These are phyloP conservation scores for Helostoma temminkii DNA, from an alignment of 2,797 vertebrate genomes.

Conservation along the genomic window DNA sequence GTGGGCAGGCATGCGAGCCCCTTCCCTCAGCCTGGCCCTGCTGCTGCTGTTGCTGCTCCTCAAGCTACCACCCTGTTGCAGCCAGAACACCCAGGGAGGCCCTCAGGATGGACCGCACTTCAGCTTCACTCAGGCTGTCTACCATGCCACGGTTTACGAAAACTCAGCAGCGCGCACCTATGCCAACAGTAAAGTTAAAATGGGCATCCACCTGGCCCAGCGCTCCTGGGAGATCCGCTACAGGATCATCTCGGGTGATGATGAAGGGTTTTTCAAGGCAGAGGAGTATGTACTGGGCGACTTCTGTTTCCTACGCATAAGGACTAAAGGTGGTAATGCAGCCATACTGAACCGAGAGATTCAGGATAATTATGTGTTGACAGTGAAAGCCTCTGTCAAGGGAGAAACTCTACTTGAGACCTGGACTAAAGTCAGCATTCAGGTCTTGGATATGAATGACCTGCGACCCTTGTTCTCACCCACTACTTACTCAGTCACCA, in stretches of 20 bases:
- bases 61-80: constrained; percentile 66
- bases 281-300: constrained; percentile 96
- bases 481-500: constrained; percentile 96
- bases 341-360: constrained; percentile 98
- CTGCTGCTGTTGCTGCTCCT: constrained; percentile 86
- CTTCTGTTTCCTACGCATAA: constrained; percentile 97
- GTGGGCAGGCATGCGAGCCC: constrained; percentile 88
- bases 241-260: constrained; percentile 95
- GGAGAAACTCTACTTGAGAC: constrained; percentile 92
- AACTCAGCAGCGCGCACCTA: constrained; percentile 98
- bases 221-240: constrained; percentile 96
- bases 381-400: constrained; percentile 94
- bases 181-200: constrained; percentile 92
- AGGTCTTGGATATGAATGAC: constrained; percentile 99
- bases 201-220: constrained; percentile 91
- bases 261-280: constrained; percentile 97
- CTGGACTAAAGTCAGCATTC: constrained; percentile 96
- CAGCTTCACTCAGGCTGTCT: constrained; percentile 91
- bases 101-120: constrained; percentile 81
- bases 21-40: constrained; percentile 84
- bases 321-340: constrained; percentile 98
- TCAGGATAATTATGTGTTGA: constrained; percentile 95
- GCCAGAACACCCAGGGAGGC: constrained; percentile 78
- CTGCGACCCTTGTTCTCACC: constrained; percentile 97
- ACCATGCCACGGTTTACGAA: constrained; percentile 94